Evolutionary conservation across 2,113 vertebrate genomes (phyloP).

Genomic region (Leptobrachium ailaonicum): DNA sequence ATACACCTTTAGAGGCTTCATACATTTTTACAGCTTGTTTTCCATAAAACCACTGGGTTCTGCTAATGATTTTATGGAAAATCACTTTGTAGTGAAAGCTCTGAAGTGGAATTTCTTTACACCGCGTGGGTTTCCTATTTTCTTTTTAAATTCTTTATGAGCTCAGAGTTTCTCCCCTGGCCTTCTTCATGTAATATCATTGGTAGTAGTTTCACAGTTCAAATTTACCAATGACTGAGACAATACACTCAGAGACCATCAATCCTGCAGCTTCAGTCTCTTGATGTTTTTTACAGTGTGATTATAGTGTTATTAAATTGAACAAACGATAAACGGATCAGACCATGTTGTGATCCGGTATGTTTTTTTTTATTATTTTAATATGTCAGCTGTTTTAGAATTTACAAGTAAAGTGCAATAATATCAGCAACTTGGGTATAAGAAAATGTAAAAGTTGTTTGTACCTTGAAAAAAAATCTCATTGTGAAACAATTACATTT

Average conservation of each 20-base stretch:
- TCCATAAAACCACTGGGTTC: too few relatives aligned
- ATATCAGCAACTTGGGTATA: constrained; percentile 13
- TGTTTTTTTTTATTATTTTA: constrained; percentile 15
- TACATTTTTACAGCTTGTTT: too few relatives aligned
- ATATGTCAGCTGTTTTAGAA: constrained; percentile 47
- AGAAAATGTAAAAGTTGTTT: constrained; percentile 21
- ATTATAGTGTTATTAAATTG: constrained; percentile 51
- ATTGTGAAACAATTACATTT: constrained; percentile 47
- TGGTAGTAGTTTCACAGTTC: too few relatives aligned
- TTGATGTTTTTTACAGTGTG: constrained; percentile 51
- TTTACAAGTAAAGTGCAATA: constrained; percentile 54
- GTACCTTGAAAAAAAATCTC: constrained; percentile 19
- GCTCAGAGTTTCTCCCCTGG: too few relatives aligned
- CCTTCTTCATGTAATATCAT: too few relatives aligned
- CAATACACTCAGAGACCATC: not conserved
- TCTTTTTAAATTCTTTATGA: not conserved
- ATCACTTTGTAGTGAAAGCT: too few relatives aligned
- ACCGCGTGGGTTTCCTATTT: constrained; percentile 10
- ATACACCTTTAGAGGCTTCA: too few relatives aligned
- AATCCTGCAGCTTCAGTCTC: constrained; percentile 42
- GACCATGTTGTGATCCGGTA: constrained; percentile 5
- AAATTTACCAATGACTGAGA: too few relatives aligned
- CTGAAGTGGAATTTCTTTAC: not conserved
- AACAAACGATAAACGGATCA: constrained; percentile 58
- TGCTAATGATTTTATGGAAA: too few relatives aligned